Base-by-base conservation (phyloP, 2,888 invertebrate species). In the Dryobota labecula region DNA sequence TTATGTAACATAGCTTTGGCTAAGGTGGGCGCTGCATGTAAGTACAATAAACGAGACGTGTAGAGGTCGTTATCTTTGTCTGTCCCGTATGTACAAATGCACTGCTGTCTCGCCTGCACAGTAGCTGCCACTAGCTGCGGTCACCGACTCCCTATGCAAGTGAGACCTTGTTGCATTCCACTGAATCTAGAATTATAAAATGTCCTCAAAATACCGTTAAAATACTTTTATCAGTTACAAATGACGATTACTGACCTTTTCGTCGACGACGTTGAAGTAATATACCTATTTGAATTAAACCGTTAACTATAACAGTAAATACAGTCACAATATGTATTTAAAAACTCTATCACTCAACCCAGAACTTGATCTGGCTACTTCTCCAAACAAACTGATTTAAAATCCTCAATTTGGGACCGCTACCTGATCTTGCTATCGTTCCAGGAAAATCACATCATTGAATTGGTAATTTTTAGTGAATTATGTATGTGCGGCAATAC, bases 381-480 rank as follows among this genome's bases (percentile, higher is more conserved):
- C 72, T 78, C 71, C 72, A 69, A 69, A 71, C 72, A 77, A 77
- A 91, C 89, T 92, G 86, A 89, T 86, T 84, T 69, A 69, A 82
- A 83, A 64, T 64, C 56, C 79, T 75, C 45, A 65, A 65, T 79
- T 76, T 67, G 24, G 43, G 67, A 63, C 64, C 60, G 81, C 58
- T 76, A 78, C 66, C 73, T 56, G 64, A 66, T 65, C 49, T 62
- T 62, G 60, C 64, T 73, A 36, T 72, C 61, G 38, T 68, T 79
- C 75, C 77, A 62, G 80, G 78, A 70, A 72, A 77, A 77, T 68
- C 78, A 63, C 64, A 78, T 67, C 66, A 81, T 86, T 85, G 78
- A 85, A 85, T 88, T 90, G 86, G 73, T 86, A 90, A 90, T 89
- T 80, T 85, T 84, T 76, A 83, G 73, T 92, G 90, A 91, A 92